Conservation (phyloP, 2,113 vertebrate genomes). For the Pyxicephalus adspersus region DNA sequence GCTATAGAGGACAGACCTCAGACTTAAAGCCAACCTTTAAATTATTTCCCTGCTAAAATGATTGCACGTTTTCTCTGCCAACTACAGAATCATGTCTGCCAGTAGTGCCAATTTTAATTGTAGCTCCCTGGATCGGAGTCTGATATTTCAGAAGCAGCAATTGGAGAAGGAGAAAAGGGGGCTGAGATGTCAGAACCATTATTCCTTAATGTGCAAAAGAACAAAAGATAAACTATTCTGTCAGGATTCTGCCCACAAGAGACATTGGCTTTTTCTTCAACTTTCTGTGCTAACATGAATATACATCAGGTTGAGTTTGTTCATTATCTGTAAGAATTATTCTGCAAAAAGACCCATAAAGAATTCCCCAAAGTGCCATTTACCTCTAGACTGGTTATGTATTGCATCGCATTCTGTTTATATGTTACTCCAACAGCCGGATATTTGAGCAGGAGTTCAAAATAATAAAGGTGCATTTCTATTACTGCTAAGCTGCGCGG, state of each 20-base stretch:
- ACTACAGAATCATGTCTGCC: conserved; percentile 28
- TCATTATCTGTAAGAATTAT: conserved; percentile 16
- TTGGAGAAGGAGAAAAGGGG: conserved; percentile 9
- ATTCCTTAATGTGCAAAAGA: conserved; percentile 47
- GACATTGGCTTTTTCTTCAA: conserved; percentile 14
- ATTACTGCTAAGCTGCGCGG: too few species aligned
- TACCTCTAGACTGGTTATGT: too few species aligned
- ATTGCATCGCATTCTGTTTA: too few species aligned
- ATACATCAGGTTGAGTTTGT: background rate
- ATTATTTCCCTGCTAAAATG: conserved; percentile 53
- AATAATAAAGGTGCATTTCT: too few species aligned
- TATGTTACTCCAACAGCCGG: too few species aligned
- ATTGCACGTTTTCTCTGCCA: conserved; percentile 26
- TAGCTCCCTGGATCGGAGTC: conserved; percentile 23
- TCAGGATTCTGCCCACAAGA: conserved; percentile 39
- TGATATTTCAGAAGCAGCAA: conserved; percentile 49
- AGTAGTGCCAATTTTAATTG: conserved; percentile 48
- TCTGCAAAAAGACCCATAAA: background rate
- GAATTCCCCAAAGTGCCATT: too few species aligned
- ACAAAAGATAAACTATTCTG: conserved; percentile 52
- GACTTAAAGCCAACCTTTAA: conserved; percentile 44
- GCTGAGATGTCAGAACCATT: conserved; percentile 41
- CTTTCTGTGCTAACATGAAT: conserved; percentile 37
- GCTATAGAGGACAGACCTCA: conserved; percentile 4
- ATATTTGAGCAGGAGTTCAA: too few species aligned